A percentile compares a stretch with the other conserved stretches of the same genome.
phyloP scores from a whole-genome alignment of 1,140 invertebrate species.

The Amphibalanus amphitrite region DNA sequence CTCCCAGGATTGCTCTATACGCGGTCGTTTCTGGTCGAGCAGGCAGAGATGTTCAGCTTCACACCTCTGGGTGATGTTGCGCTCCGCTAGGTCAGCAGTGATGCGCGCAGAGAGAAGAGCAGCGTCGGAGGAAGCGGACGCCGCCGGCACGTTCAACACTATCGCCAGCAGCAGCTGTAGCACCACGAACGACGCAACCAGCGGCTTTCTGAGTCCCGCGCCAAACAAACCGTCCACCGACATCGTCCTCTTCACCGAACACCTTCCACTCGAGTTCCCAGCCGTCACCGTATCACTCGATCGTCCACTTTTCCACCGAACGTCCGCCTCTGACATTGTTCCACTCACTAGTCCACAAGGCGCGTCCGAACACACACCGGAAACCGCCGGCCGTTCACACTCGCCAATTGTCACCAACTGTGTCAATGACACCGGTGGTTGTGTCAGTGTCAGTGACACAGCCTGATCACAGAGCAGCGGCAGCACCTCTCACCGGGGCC shows the following conservation, averaged over 20 bases:
- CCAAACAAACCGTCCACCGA: too few relatives aligned
- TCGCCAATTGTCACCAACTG: neutral
- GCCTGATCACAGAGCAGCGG: too few relatives aligned
- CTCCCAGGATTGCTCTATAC: constrained; percentile 19
- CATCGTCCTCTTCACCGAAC: too few relatives aligned
- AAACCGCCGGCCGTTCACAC: neutral
- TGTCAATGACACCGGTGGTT: too few relatives aligned
- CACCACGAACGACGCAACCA: neutral
- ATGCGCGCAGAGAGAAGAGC: neutral
- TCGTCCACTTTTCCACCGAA: neutral
- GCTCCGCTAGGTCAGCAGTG: neutral
- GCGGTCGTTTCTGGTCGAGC: neutral
- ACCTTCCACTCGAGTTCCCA: neutral
- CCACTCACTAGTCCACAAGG: too few relatives aligned
- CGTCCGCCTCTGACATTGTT: neutral
- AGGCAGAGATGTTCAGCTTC: neutral
- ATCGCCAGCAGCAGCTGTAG: neutral
- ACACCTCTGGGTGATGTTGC: neutral
- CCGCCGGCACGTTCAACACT: neutral
- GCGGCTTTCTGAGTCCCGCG: neutral
- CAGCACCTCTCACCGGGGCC: too few relatives aligned
- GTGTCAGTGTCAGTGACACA: neutral
- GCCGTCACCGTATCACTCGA: too few relatives aligned
- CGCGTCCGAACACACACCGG: neutral
- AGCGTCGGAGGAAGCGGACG: neutral